phyloP scores from a whole-genome alignment of 2,113 vertebrate species.

The Neolamprologus longior region DNA sequence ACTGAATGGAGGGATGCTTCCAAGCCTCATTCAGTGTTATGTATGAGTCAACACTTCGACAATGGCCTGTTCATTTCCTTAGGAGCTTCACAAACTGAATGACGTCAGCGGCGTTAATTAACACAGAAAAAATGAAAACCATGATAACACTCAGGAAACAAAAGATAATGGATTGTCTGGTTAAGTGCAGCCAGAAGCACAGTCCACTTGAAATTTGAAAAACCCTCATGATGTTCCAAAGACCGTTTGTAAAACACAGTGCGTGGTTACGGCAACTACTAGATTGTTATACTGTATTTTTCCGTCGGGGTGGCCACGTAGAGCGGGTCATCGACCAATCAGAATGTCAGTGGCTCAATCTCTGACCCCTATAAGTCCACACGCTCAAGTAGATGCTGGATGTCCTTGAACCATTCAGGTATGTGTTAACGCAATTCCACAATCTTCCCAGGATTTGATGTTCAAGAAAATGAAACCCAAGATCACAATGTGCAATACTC shows the following conservation, averaged over 20 bases:
- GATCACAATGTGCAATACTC: neutral
- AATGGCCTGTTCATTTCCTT: neutral
- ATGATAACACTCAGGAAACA: neutral
- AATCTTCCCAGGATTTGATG: neutral
- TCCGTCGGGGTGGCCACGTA: neutral
- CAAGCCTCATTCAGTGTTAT: neutral
- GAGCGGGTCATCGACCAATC: neutral
- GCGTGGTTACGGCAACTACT: neutral
- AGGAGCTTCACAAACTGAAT: neutral
- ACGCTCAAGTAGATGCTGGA: neutral
- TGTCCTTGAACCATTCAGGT: neutral
- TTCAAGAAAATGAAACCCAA: neutral
- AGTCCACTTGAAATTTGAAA: neutral
- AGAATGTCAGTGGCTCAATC: neutral
- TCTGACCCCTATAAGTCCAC: neutral
- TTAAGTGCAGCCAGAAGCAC: neutral
- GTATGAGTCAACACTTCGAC: constrained; percentile 19
- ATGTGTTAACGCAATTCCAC: neutral
- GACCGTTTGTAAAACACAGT: neutral
- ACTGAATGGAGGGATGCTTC: neutral
- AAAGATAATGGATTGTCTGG: neutral
- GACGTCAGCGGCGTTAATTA: neutral
- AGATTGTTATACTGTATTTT: neutral
- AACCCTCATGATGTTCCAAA: neutral
- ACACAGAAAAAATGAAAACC: neutral